Evolutionary conservation across 1,140 invertebrate species (phyloP).

Genomic region (Pseudomyrmex concolor): DNA sequence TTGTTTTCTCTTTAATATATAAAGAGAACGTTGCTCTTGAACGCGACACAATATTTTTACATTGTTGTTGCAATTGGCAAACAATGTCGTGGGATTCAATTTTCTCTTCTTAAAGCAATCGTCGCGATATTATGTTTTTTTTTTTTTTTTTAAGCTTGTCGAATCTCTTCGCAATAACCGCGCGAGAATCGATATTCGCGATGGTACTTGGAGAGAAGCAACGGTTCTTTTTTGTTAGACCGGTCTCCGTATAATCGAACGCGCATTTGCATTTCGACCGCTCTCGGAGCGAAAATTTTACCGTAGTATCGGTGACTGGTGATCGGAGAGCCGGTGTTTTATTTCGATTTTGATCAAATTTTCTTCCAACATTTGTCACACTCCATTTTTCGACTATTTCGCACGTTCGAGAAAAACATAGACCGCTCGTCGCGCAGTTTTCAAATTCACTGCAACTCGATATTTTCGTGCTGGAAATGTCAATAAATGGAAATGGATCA

Average conservation of each 20-base stretch:
- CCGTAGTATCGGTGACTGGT: conserved; percentile 24
- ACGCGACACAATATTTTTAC: too few species aligned
- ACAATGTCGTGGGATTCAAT: too few species aligned
- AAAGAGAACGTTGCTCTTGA: too few species aligned
- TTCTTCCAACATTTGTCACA: conserved; percentile 30
- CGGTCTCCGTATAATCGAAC: conserved; percentile 24
- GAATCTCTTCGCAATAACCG: conserved; percentile 35
- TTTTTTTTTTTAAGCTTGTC: too few species aligned
- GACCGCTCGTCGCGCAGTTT: background rate
- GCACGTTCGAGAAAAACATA: conserved; percentile 8
- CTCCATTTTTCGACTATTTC: conserved; percentile 17
- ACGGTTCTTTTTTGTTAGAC: conserved; percentile 7
- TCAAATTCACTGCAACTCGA: background rate
- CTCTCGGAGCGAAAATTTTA: conserved; percentile 36
- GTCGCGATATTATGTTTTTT: too few species aligned
- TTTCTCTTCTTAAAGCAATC: too few species aligned
- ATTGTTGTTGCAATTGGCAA: too few species aligned
- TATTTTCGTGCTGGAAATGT: background rate
- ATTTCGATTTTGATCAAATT: conserved; percentile 32
- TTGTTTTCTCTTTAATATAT: too few species aligned
- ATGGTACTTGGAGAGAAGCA: conserved; percentile 4
- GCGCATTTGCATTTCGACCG: conserved; percentile 18
- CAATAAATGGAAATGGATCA: conserved; percentile 19
- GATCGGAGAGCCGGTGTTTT: background rate
- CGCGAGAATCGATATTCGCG: conserved; percentile 23